Base-by-base conservation (phyloP, 2,113 vertebrate species). In the Chloroceryle aenea region DNA sequence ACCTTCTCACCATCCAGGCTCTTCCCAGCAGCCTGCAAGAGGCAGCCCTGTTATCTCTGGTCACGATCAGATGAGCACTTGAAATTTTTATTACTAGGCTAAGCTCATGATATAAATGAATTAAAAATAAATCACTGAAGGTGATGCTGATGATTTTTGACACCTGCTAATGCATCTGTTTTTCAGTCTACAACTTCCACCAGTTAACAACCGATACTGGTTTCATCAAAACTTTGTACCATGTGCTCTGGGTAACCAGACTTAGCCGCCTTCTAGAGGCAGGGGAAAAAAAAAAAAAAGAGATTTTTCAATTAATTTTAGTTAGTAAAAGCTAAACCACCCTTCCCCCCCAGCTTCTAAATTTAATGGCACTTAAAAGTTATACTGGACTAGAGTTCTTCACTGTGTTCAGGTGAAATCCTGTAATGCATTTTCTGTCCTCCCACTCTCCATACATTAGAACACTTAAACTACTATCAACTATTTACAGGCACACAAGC, bases 1-100 rank as follows among this genome's bases (percentile, higher is more conserved):
- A 4, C 32, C 63, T 4, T 9, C 19, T 14, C 58, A 1, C n/a
- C 27, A 2, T 3, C 15, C 1, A 4, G 11, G 53, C 48, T 83
- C 38, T 43, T 67, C 43, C 64, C 50, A 17, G 0, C 62, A 30
- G 17, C 53, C 32, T 25, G 1, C 18, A 3, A 32, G 61, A 13
- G 4, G 5, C 34, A 52, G 69, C 38, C 2, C 11, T 8, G 14
- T 5, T 32, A 2, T 1, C 34, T 36, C 62, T 22, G 18, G 30
- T 12, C 26, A 26, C 7, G 14, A 59, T 9, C 32, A 32, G 29
- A 75, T 6, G 15, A 63, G 38, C 52, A 17, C 27, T 19, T 56
- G 34, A 42, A 25, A 26, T 43, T 19, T 43, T 42, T 62, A 50
- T 52, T 16, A 13, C 14, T 56, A 12, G 20, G 36, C 30, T 80